A percentile compares a stretch with the other conserved stretches of the same genome.
These are phyloP conservation scores for Meriones psammophilus DNA, from an alignment of 2,797 vertebrate genomes.

Conservation along the genomic window DNA sequence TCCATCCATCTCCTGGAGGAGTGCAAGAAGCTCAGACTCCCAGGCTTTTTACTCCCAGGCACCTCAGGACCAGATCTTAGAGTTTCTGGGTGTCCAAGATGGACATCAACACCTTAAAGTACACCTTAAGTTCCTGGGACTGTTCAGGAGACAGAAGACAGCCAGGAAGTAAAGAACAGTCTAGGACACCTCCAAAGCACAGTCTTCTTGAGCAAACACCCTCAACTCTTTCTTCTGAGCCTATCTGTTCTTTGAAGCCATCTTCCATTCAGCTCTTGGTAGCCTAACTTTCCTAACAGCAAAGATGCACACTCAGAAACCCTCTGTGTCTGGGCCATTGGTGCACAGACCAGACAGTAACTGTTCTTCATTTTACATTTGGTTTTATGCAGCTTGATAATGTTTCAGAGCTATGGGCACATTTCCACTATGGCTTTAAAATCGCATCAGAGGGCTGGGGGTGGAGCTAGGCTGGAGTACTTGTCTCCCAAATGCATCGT, in stretches of 20 bases:
- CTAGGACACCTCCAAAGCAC: background rate
- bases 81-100: background rate
- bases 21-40: background rate
- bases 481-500: background rate
- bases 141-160: background rate
- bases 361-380: background rate
- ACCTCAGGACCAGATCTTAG: background rate
- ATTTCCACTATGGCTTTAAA: background rate
- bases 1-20: background rate
- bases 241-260: background rate
- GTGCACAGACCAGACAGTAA: background rate
- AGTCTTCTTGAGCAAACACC: background rate
- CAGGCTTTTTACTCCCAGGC: too few relatives aligned
- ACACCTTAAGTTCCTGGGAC: background rate
- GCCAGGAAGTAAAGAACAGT: background rate
- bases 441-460: background rate
- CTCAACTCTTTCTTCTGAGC: background rate
- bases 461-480: too few relatives aligned
- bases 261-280: background rate
- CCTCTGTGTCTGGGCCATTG: rapidly evolving
- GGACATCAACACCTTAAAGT: background rate
- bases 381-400: too few relatives aligned
- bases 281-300: background rate
- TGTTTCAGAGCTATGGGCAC: too few relatives aligned
- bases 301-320: background rate